Base-by-base conservation (phyloP, 2,888 invertebrate species). In the Pediacus dermestoides region DNA sequence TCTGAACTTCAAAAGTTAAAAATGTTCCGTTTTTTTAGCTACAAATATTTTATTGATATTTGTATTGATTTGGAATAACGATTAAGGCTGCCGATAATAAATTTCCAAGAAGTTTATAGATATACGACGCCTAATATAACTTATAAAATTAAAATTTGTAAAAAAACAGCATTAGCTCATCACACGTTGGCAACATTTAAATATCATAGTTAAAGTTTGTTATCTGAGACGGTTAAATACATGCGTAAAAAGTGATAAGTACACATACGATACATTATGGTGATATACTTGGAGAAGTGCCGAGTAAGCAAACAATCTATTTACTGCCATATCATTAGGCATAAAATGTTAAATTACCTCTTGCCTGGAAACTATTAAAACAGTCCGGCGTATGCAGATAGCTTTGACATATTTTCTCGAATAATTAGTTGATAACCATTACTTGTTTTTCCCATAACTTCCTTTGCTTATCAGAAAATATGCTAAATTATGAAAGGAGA, bases 401-500 rank as follows among this genome's bases (percentile, higher is more conserved):
- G 52, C 34, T 34, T 39, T 44, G 54, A 54, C 55, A 57, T 52
- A 54, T 55, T 55, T 57, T 57, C 57, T 55, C 54, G 57, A 48
- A 57, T 55, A 57, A 57, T 57, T 55, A 53, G 47, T 39, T 46
- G 57, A 57, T 57, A 57, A 47, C 30, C 44, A 39, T 39, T 38
- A 44, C 40, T 45, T 50, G 53, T 57, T 57, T 57, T 56, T 59
- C 53, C 56, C 57, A 53, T 53, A 54, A 56, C 55, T 53, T 56
- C 53, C 50, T 46, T 43, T 52, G 39, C 46, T 57, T 59, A 57
- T 57, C 57, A 41, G 52, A 55, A 57, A 57, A 53, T 57, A 56
- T 53, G 55, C 50, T 54, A 55, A 57, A 55, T 52, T 59, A 59
- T 59, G 57, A 59, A 59, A 57, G 52, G 55, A 50, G 55, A 48